phyloP scores from a whole-genome alignment of 2,797 vertebrate genomes.

The Acanthiza pusilla region DNA sequence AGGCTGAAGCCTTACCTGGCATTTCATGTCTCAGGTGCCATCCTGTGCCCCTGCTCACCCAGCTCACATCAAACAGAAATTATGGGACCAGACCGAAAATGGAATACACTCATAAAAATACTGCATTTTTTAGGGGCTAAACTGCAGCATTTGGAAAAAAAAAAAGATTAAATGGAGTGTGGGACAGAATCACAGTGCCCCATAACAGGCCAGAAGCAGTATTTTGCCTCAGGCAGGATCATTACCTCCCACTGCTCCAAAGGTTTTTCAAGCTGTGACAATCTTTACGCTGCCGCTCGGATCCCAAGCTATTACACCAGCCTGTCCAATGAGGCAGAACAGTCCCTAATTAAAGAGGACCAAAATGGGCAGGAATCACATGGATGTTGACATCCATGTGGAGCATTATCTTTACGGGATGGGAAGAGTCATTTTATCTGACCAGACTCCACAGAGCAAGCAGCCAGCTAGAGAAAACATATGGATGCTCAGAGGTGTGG shows the following conservation, averaged over 20 bases:
- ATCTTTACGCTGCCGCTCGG: not conserved
- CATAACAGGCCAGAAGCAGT: not conserved
- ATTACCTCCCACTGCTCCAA: conserved; percentile 16
- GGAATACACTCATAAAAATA: not conserved
- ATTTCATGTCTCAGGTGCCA: not conserved
- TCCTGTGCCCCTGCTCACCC: not conserved
- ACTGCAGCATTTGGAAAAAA: not conserved
- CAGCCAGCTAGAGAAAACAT: not conserved
- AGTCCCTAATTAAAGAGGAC: conserved; percentile 20
- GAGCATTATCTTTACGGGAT: not conserved
- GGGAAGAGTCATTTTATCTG: not conserved
- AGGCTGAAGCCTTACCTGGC: not conserved
- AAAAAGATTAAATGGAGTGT: not conserved
- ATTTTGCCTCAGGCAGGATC: conserved; percentile 17
- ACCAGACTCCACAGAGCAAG: not conserved
- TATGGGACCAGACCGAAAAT: not conserved
- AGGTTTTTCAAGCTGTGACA: conserved; percentile 36
- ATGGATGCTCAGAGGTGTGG: not conserved
- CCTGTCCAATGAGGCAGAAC: conserved; percentile 27
- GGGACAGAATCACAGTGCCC: not conserved
- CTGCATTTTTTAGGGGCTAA: conserved; percentile 7
- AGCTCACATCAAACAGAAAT: not conserved
- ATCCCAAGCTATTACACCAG: conserved; percentile 30
- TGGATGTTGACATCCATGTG: not conserved
- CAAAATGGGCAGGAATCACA: conserved; percentile 5